Evolutionary conservation across 2,113 vertebrate species (phyloP), one percentile per base, ranked within the genome.

Genomic region (Dromas ardeola): DNA sequence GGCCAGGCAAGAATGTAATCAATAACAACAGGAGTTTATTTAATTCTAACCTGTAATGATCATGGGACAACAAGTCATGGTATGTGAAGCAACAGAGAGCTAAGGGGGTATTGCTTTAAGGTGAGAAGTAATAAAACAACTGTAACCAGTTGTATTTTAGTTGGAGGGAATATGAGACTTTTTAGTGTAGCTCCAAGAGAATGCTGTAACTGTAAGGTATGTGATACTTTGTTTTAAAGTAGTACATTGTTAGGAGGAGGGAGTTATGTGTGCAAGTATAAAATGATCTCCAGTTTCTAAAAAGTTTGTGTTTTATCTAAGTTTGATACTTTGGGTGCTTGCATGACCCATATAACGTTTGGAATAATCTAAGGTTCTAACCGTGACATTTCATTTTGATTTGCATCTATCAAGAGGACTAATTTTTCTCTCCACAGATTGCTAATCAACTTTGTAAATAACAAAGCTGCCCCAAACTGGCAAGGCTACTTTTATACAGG

Each of bases 401-500:
- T 79, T 78, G 34, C 19, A 3, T 63, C 25, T 43, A 8, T 81
- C 27, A 89, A 71, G 27, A 84, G 13, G 43, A 50, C 15, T 27
- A 38, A 66, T 25, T 88, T 32, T 16, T 86, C 32, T 91, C 25
- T 77, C 38, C 10, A 30, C 97, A 99, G 99, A 81, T 96, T 99
- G 95, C 98, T 99, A 12, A 99, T 99, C 94, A 93, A 47, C 55
- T 99, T 99, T 7, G 98, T 99, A 82, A 99, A 98, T 4, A 96
- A 99, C 93, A 90, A 98, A 65, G 58, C 79, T 34, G 99, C 99
- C 82, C 99, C 99, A 8, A 72, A 77, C 80, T 99, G 99, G 99
- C 99, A 99, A 10, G 99, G 99, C 82, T 99, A 98, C 97, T 98
- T 99, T 72, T 99, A 99, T 97, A 99, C 99, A 0, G 97, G 52